Percentiles rank a stretch among this genome's conserved stretches.
Conservation (phyloP, 2,113 vertebrate species). For the Pomatostomus ruficeps region DNA sequence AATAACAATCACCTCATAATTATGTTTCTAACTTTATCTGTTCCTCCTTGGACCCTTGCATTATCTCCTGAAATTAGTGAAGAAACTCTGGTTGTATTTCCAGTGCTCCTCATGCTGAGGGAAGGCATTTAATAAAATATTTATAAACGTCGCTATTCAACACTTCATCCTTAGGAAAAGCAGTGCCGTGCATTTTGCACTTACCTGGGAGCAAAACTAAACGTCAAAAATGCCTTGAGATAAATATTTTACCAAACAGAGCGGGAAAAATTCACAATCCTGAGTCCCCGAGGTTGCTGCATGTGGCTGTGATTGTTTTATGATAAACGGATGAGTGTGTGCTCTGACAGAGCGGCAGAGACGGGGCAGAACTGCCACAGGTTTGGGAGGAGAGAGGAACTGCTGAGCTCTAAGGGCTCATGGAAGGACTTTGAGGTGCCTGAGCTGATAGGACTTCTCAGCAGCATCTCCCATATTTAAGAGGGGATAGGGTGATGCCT, state of each 20-base stretch:
- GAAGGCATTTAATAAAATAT: not conserved
- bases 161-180: not conserved
- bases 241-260: not conserved
- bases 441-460: not conserved
- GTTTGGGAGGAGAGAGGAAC: not conserved
- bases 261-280: not conserved
- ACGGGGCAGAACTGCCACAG: accelerated
- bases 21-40: not conserved
- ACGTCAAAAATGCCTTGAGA: not conserved
- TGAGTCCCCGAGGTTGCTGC: not conserved
- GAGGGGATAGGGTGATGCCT: not conserved
- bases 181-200: not conserved
- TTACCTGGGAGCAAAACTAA: not conserved
- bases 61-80: not conserved
- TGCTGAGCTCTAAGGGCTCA: not conserved
- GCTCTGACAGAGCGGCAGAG: not conserved
- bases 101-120: not conserved
- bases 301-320: not conserved
- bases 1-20: not conserved
- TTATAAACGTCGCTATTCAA: not conserved
- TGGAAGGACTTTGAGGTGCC: not conserved
- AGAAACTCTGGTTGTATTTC: not conserved
- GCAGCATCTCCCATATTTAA: not conserved
- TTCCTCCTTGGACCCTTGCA: not conserved
- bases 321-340: not conserved